phyloP scores from a whole-genome alignment of 2,888 invertebrate genomes.

The Microplitis manilae region DNA sequence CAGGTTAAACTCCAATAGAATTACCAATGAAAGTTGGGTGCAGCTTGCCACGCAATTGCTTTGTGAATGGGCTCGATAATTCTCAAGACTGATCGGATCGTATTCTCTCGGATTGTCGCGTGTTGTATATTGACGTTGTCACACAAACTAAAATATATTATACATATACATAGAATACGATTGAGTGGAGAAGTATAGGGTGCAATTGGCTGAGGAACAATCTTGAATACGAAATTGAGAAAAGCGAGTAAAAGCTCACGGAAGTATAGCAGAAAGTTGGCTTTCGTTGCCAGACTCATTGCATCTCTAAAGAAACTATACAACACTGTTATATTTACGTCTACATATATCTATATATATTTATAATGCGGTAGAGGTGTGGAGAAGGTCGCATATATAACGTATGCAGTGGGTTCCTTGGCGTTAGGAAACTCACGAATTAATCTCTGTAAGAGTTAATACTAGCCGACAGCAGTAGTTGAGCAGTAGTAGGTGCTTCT shows the following conservation, averaged over 20 bases:
- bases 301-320: conserved; percentile 2
- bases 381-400: conserved; percentile 22
- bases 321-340: neutral
- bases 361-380: neutral
- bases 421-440: conserved; percentile 46
- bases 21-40: conserved; percentile 27
- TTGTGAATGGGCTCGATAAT: conserved; percentile 30
- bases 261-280: conserved; percentile 19
- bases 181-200: neutral
- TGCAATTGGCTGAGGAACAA: conserved; percentile 27
- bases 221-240: conserved; percentile 37
- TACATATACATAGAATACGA: neutral
- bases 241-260: conserved; percentile 11
- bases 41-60: conserved; percentile 25
- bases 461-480: conserved; percentile 34
- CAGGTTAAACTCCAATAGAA: conserved; percentile 35
- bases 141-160: neutral
- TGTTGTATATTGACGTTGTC: neutral
- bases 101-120: conserved; percentile 24
- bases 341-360: neutral
- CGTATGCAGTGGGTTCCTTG: conserved; percentile 26
- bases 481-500: conserved; percentile 44
- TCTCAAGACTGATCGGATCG: conserved; percentile 30
- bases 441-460: conserved; percentile 52
- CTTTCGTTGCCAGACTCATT: conserved; percentile 23